Base-by-base conservation (phyloP, 2,113 vertebrate genomes). In the Furnarius figulus region DNA sequence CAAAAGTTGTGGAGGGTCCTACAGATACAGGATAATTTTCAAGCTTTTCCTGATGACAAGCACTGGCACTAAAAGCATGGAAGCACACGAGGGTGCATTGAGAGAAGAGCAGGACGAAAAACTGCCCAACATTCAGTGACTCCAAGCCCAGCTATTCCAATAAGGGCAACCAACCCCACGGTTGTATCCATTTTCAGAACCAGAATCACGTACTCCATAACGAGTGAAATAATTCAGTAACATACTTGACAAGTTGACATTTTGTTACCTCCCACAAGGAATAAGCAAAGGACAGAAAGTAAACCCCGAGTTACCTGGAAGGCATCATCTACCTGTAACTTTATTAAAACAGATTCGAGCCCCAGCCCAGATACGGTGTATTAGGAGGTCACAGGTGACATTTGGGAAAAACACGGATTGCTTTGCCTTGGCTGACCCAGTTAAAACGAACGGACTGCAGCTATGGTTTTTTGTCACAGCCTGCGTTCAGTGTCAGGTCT, bases 11-110 rank as follows among this genome's bases (percentile, higher is more conserved):
- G 7, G 9, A 31, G 8, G 5, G 4, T 63, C 25, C n/a, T 20
- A 11, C 0, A 19, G 23, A 46, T 20, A 65, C 10, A 25, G 37
- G n/a, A 20, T 49, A 14, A 56, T 61, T 42, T 59, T 65, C 50
- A 61, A 8, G 44, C 81, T 59, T 25, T 82, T 56, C 25, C 12
- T 24, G 39, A 47, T 2, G 14, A 80, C 47, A 55, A 72, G 28
- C 8, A 5, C 33, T 0, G 1, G 53, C 13, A 7, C 46, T 19
- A 27, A 3, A 75, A 73, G 44, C 28, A 8, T n/a, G 73, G 46
- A 46, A 72, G 44, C n/a, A 31, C 0, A 0, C 0, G 3, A 76
- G 31, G 10, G 13, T 31, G 33, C 24, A 47, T 12, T 1, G 18
- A n/a, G 27, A 53, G 47, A 67, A 14, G 5, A 30, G 14, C 25